phyloP scores from a whole-genome alignment of 2,888 invertebrate genomes.

The Amiota minor region DNA sequence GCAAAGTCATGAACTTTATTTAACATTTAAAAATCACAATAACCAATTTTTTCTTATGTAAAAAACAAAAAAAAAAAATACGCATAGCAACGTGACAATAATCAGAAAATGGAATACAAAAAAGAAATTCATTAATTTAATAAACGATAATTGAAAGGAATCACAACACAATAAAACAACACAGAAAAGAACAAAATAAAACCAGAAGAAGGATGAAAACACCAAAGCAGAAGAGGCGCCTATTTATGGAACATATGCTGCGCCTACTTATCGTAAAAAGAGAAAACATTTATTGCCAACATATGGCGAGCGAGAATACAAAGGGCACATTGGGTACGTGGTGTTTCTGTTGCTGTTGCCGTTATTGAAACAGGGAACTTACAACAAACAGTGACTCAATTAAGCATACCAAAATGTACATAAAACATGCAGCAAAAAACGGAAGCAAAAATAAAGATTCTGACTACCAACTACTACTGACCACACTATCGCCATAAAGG shows the following conservation, averaged over 20 bases:
- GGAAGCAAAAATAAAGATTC: conserved; percentile 34
- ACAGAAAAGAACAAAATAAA: too few relatives aligned
- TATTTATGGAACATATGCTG: conserved; percentile 5
- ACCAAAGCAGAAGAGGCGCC: too few relatives aligned
- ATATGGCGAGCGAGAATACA: conserved; percentile 18
- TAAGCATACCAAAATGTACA: conserved; percentile 49
- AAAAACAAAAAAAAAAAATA: not conserved
- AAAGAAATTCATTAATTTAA: conserved; percentile 15
- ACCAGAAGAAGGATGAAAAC: too few relatives aligned
- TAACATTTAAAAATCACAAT: not conserved
- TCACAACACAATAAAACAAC: not conserved
- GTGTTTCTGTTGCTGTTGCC: too few relatives aligned
- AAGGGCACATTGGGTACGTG: conserved; percentile 18
- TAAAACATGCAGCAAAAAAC: not conserved
- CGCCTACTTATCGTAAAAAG: not conserved
- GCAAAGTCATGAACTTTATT: too few relatives aligned
- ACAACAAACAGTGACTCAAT: conserved; percentile 60
- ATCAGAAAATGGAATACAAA: not conserved
- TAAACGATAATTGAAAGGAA: conserved; percentile 11
- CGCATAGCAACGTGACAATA: not conserved
- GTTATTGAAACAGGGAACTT: conserved; percentile 19
- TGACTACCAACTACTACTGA: conserved; percentile 48
- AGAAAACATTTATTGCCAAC: conserved; percentile 8
- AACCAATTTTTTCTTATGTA: not conserved
- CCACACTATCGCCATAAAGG: not conserved